Evolutionary conservation across 2,113 vertebrate genomes (phyloP).

Genomic region (Danio rerio): DNA sequence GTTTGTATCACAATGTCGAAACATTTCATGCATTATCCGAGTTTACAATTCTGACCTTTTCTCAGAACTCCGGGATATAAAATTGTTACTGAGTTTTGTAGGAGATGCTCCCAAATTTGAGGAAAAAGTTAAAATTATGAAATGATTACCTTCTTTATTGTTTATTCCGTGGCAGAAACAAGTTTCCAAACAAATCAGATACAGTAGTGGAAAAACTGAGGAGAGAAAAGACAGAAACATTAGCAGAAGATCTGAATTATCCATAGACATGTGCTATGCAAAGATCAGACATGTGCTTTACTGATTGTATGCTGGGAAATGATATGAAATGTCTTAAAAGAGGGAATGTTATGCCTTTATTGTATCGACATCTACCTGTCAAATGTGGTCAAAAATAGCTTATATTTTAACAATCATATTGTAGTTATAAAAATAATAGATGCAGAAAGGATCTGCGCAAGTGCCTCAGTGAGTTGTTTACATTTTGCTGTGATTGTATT

Average conservation of each 20-base stretch:
- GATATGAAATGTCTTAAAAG: constrained; percentile 5
- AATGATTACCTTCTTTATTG: no score
- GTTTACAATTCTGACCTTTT: no score
- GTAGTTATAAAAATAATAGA: not conserved
- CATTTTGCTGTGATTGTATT: constrained; percentile 27
- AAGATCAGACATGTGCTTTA: not conserved
- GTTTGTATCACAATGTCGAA: no score
- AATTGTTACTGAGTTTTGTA: no score
- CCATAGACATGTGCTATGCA: not conserved
- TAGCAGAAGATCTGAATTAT: not conserved
- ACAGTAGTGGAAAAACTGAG: no score
- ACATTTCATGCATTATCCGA: no score
- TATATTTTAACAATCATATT: not conserved
- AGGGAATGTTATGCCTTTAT: not conserved
- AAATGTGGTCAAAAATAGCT: constrained; percentile 1
- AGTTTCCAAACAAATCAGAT: no score
- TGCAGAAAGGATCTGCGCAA: not conserved
- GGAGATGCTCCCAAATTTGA: no score
- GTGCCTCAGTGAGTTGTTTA: constrained; percentile 28
- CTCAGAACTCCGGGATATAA: no score
- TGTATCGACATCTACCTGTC: not conserved
- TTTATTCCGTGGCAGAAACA: not conserved
- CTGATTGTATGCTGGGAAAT: not conserved
- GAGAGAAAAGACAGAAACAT: not conserved
- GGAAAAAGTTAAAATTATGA: not conserved